phyloP scores from a whole-genome alignment of 2,113 vertebrate species.

The Cathartes aura region DNA sequence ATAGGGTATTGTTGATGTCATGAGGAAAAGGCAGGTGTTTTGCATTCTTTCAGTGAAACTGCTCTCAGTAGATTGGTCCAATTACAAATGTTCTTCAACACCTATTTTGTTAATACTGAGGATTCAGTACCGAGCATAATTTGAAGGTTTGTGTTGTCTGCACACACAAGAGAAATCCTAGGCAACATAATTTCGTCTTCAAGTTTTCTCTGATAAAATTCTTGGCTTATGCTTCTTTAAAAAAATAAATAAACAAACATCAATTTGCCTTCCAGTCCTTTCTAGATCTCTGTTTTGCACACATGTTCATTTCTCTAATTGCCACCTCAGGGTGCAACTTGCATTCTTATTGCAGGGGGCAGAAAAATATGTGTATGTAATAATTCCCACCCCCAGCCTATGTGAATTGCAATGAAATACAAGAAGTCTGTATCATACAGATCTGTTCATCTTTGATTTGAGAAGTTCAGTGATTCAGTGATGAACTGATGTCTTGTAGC shows the following conservation, averaged over 20 bases:
- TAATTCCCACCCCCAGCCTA: not conserved
- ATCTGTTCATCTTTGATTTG: not conserved
- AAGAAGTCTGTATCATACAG: not conserved
- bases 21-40: slow-evolving; percentile 27
- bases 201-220: not conserved
- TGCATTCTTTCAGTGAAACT: not conserved
- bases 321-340: not conserved
- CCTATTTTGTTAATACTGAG: not conserved
- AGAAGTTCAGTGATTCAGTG: not conserved
- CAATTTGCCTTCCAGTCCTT: not conserved
- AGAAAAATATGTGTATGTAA: not conserved
- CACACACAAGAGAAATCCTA: not conserved
- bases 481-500: not conserved
- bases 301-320: not conserved
- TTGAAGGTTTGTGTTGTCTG: not conserved
- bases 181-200: not conserved
- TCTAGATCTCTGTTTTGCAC: not conserved
- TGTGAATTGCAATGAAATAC: not conserved
- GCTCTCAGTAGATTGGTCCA: not conserved
- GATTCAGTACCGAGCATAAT: not conserved
- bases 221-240: not conserved
- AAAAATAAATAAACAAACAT: not conserved
- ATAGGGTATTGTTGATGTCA: not conserved
- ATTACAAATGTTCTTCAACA: not conserved
- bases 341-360: not conserved